Evolutionary conservation across 2,888 invertebrate species (phyloP).

Genomic region (Pyralis farinalis): DNA sequence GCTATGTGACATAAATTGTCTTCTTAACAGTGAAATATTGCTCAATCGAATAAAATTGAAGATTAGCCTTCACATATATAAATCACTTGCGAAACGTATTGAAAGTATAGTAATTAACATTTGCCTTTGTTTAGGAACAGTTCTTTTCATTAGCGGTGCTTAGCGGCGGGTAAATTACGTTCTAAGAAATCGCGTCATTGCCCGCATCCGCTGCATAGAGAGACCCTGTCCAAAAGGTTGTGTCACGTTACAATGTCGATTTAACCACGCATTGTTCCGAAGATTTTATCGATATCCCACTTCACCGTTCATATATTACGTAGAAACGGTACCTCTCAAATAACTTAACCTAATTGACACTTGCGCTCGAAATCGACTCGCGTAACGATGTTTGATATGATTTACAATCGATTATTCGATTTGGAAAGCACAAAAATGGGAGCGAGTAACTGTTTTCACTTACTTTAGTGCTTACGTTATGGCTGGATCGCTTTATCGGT

Average conservation of each 20-base stretch:
- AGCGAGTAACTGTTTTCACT: slow-evolving; percentile 13
- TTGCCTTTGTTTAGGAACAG: too few relatives aligned
- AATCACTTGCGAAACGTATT: too few relatives aligned
- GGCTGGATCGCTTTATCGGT: slow-evolving; percentile 5
- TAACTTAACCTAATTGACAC: slow-evolving; percentile 25
- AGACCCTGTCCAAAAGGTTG: neutral
- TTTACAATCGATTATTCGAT: slow-evolving; percentile 23
- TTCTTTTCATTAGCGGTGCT: too few relatives aligned
- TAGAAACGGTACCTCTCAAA: slow-evolving; percentile 16
- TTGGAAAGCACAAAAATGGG: slow-evolving; percentile 18
- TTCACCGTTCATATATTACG: slow-evolving; percentile 17
- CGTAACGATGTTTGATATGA: slow-evolving; percentile 20
- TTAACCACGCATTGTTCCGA: slow-evolving; percentile 16
- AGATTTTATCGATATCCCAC: slow-evolving; percentile 17
- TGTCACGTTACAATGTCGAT: slow-evolving; percentile 8
- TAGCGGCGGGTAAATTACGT: too few relatives aligned
- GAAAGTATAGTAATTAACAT: too few relatives aligned
- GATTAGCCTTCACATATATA: too few relatives aligned
- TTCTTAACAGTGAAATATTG: too few relatives aligned
- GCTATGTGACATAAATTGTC: too few relatives aligned
- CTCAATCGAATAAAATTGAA: too few relatives aligned
- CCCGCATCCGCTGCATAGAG: slow-evolving; percentile 6
- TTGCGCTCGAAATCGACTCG: slow-evolving; percentile 10
- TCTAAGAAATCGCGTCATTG: neutral
- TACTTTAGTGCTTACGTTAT: neutral